Base-by-base conservation (phyloP, 2,797 vertebrate genomes). In the Petrocephalus schoutedeni region DNA sequence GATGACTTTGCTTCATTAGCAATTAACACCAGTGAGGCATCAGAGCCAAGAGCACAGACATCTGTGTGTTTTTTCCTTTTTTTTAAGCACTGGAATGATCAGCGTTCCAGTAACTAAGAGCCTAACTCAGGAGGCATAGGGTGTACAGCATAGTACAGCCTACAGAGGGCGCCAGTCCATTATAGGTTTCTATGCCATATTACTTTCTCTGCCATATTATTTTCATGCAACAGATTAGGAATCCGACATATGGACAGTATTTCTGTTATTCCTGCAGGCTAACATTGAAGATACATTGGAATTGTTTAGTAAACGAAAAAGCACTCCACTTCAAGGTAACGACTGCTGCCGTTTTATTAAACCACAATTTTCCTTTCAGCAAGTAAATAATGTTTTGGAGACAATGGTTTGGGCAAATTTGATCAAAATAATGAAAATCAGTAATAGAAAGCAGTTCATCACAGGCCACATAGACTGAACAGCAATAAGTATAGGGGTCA, bases 1-100 rank as follows among this genome's bases (percentile, higher is more conserved):
- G 49, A 67, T 86, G 83, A 41, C 58, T 84, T 41, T n/a, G 45
- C 28, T 82, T 74, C 23, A 28, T 89, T 74, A 54, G 57, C 61
- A 67, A 23, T 53, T 59, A 77, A 57, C 51, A 28, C 83, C 28
- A 56, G 83, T 28, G 83, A 7, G 53, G 83, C 83, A 54, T 85
- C 51, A 19, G 51, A 80, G 74, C 74, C 21, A 80, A 80, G 36
- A n/a, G 36, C 19, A 49, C 71, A 77, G 16, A 41, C 74, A 80
- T n/a, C 19, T 80, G 74, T 49, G 19, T 80, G 41, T 80, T 80
- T 49, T 74, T 19, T 10, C 0, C 19, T 4, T 19, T 58, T 58
- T 16, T 80, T 4, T 19, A 49, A 49, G 36, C 19, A 10, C 41
- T 80, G 41, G 36, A 7, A 80, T 8, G 19, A 49, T 80, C 74